Evolutionary conservation across 2,797 vertebrate genomes (phyloP).

Genomic region (Arctocebus calabarensis): DNA sequence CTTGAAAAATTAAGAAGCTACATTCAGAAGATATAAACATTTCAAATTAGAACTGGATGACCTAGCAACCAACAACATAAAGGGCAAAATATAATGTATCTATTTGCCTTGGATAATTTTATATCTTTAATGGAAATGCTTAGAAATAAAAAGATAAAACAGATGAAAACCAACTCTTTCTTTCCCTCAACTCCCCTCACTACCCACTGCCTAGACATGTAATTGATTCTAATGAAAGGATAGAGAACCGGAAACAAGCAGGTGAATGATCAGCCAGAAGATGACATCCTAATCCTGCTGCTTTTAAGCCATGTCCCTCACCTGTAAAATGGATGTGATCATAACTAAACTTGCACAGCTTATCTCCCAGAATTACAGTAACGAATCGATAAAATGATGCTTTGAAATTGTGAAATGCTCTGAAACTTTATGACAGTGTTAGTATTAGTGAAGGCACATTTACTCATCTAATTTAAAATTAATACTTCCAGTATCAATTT

Average conservation of each 20-base stretch:
- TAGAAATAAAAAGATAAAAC: constrained; percentile 26
- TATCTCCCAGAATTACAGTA: background rate
- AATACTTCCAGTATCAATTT: constrained; percentile 6
- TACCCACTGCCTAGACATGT: background rate
- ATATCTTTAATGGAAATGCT: background rate
- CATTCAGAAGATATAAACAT: background rate
- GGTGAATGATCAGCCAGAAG: constrained; percentile 3
- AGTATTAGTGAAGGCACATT: background rate
- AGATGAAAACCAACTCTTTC: background rate
- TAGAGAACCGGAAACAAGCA: background rate
- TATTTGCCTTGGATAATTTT: constrained; percentile 37
- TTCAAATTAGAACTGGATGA: background rate
- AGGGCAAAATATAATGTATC: background rate
- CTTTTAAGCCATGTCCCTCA: background rate
- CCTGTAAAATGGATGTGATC: background rate
- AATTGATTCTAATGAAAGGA: background rate
- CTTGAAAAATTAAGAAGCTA: background rate
- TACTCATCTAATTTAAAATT: constrained; percentile 22
- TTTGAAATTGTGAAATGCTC: background rate
- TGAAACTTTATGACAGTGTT: constrained; percentile 16
- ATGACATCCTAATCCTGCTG: constrained; percentile 7
- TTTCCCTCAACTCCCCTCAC: background rate
- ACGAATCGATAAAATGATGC: constrained; percentile 36
- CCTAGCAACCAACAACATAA: background rate
- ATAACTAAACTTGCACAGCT: background rate